Evolutionary conservation across 2,888 invertebrate genomes (phyloP).

Genomic region (Phytoseiulus persimilis): DNA sequence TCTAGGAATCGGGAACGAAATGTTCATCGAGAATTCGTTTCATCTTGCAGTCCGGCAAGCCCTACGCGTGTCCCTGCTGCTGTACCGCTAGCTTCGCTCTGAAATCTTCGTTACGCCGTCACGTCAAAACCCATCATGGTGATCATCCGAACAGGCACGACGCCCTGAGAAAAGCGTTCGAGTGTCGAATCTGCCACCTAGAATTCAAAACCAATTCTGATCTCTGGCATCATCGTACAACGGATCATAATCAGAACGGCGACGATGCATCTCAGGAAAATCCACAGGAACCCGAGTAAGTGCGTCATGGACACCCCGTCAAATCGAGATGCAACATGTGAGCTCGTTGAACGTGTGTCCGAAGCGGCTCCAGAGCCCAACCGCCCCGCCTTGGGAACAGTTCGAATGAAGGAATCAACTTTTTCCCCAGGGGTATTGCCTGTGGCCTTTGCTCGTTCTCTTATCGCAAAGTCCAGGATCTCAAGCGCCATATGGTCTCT

Average conservation of each 20-base stretch:
- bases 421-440: neutral
- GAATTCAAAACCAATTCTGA: conserved; percentile 28
- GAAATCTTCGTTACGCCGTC: conserved; percentile 25
- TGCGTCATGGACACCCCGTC: neutral
- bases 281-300: neutral
- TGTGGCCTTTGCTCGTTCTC: conserved; percentile 16
- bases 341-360: no score
- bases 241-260: neutral
- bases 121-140: conserved; percentile 11
- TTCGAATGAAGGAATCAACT: neutral
- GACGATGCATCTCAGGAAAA: neutral
- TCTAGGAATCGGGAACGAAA: no score
- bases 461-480: conserved; percentile 29
- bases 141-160: conserved; percentile 23
- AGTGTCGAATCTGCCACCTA: conserved; percentile 24
- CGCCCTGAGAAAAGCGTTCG: conserved; percentile 17
- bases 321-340: no score
- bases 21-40: neutral
- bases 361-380: no score
- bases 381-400: neutral
- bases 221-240: conserved; percentile 19
- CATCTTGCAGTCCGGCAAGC: neutral
- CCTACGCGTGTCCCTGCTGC: conserved; percentile 11
- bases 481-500: conserved; percentile 22
- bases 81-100: neutral